Conservation (phyloP, 2,888 invertebrate genomes). For the Ophraella communa region DNA sequence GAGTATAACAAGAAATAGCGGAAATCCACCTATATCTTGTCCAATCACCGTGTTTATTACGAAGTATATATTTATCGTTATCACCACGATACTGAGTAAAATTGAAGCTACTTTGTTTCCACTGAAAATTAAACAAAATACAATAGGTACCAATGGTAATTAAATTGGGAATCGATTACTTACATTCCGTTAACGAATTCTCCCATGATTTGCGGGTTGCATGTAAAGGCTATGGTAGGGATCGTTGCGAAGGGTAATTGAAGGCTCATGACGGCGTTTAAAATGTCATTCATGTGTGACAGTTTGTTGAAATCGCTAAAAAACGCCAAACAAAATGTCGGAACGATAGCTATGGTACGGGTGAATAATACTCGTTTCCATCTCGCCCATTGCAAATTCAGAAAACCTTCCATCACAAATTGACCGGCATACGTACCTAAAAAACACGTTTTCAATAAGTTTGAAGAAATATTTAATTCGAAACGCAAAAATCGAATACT, state of each 20-base stretch:
- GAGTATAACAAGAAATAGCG: constrained; percentile 62
- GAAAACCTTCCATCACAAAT: constrained; percentile 88
- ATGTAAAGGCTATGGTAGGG: constrained; percentile 86
- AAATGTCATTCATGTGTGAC: constrained; percentile 81
- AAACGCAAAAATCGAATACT: no score
- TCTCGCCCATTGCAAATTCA: constrained; percentile 82
- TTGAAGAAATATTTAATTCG: no score
- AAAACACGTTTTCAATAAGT: no score
- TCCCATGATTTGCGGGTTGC: constrained; percentile 79
- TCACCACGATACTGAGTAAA: constrained; percentile 72
- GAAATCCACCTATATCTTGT: constrained; percentile 57
- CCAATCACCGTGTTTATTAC: constrained; percentile 68
- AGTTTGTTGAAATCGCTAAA: constrained; percentile 72
- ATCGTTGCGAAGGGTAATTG: constrained; percentile 88
- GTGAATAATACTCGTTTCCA: constrained; percentile 87
- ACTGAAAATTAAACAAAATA: constrained; percentile 61
- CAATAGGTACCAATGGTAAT: no score
- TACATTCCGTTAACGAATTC: constrained; percentile 71
- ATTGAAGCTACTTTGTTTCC: constrained; percentile 73
- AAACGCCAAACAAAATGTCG: constrained; percentile 74
- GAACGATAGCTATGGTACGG: constrained; percentile 80
- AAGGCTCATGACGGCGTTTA: constrained; percentile 87
- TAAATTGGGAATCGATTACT: no score
- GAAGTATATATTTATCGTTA: constrained; percentile 81
- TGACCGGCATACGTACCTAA: constrained; percentile 80